A percentile compares a stretch with the other conserved stretches of the same genome.
Evolutionary conservation across 2,113 vertebrate species (phyloP).

Genomic region (Megaceryle maxima): DNA sequence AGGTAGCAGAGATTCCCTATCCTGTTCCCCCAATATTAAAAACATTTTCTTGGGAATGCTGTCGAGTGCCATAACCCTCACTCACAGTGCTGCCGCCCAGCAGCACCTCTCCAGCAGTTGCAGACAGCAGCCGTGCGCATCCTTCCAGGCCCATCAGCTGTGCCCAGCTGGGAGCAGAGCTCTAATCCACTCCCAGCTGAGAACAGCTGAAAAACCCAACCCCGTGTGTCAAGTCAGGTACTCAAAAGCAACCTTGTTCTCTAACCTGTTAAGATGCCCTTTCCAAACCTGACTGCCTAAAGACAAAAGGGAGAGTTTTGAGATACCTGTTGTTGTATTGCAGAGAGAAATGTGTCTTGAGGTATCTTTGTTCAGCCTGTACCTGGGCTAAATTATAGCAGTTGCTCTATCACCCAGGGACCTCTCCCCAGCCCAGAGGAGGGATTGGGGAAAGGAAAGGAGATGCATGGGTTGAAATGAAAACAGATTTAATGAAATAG

Average conservation of each 20-base stretch:
- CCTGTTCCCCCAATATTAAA: accelerated
- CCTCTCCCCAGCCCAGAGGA: neutral
- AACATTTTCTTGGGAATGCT: neutral
- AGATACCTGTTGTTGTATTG: neutral
- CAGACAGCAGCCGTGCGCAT: neutral
- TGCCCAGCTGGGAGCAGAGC: constrained; percentile 34
- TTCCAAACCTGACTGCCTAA: neutral
- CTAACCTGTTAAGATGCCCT: neutral
- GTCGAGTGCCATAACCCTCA: neutral
- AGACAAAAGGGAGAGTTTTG: neutral
- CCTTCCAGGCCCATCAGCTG: constrained; percentile 2
- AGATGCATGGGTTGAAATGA: neutral
- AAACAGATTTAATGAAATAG: neutral
- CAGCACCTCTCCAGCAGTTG: neutral
- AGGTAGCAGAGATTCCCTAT: neutral
- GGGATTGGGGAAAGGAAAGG: neutral
- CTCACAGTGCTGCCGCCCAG: neutral
- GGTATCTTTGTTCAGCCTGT: neutral
- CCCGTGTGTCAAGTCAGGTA: neutral
- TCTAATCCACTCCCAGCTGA: neutral
- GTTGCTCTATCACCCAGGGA: neutral
- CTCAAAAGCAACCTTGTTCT: neutral
- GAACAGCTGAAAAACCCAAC: constrained; percentile 51
- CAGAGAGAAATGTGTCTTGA: neutral
- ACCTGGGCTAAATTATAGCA: neutral